Percentiles rank a stretch among this genome's conserved stretches.
These are phyloP conservation scores for Lacerta agilis DNA, from an alignment of 2,797 vertebrate species.

Conservation along the genomic window DNA sequence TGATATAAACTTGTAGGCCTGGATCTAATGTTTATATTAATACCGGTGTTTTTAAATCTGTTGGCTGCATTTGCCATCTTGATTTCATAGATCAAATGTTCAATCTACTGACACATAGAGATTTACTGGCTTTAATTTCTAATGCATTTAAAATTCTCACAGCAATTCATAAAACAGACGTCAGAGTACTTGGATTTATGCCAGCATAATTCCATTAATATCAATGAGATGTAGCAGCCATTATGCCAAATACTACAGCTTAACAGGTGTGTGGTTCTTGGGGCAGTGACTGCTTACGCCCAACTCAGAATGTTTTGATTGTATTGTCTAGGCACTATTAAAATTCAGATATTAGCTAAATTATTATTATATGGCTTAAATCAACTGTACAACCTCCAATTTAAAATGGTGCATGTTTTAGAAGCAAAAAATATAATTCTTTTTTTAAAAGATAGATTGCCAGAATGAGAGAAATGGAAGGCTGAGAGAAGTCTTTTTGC, in stretches of 20 bases:
- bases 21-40: not conserved
- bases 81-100: not conserved
- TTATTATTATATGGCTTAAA: not conserved
- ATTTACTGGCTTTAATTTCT: conserved; percentile 7
- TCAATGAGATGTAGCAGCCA: not conserved
- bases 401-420: not conserved
- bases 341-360: not conserved
- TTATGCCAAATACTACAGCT: not conserved
- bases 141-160: not conserved
- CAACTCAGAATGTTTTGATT: not conserved
- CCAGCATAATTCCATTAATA: not conserved
- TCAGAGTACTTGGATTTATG: not conserved
- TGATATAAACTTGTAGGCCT: not conserved
- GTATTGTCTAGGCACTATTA: not conserved
- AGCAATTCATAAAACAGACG: not conserved
- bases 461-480: not conserved
- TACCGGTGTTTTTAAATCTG: not conserved
- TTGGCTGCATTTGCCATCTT: not conserved
- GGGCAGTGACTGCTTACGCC: not conserved
- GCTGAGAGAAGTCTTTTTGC: not conserved
- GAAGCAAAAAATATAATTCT: not conserved
- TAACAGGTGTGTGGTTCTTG: not conserved
- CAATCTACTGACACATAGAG: not conserved
- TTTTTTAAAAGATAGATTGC: not conserved
- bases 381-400: not conserved